A percentile compares a stretch with the other conserved stretches of the same genome.
Evolutionary conservation across 2,113 vertebrate species (phyloP).

Genomic region (Mormoops blainvillei): DNA sequence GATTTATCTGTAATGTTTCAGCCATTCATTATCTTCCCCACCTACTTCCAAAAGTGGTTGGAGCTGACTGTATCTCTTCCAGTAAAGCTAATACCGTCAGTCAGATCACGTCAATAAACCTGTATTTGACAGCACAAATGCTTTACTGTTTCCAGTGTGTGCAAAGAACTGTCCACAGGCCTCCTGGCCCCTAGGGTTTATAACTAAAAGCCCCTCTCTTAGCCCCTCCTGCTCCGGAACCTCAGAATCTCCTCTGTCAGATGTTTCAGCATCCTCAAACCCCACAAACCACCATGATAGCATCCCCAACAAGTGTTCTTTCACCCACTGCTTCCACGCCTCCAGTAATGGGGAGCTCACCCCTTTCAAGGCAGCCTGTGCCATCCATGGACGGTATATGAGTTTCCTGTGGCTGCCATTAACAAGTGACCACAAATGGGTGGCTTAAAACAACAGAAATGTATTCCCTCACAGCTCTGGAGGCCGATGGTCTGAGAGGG

Average conservation of each 20-base stretch:
- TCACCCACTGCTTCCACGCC: not conserved
- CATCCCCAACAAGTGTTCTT: not conserved
- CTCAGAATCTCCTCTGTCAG: not conserved
- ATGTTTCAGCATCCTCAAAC: not conserved
- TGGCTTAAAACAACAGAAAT: not conserved
- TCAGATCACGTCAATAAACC: not conserved
- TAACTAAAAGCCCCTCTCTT: not conserved
- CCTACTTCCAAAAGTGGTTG: not conserved
- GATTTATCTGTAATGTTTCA: not conserved
- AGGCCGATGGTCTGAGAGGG: not conserved
- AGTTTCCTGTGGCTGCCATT: not conserved
- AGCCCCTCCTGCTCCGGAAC: not conserved
- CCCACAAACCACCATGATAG: too few relatives aligned
- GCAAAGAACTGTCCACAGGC: not conserved
- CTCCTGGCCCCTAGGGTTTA: not conserved
- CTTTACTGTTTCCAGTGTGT: not conserved
- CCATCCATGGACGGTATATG: not conserved
- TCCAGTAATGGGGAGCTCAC: not conserved
- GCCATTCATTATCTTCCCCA: not conserved
- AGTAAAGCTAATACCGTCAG: not conserved
- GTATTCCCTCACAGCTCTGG: not conserved
- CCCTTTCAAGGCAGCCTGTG: not conserved
- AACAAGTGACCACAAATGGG: not conserved
- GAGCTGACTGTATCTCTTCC: not conserved
- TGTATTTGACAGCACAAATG: not conserved